These are phyloP conservation scores for Zelleria hepariella DNA, from an alignment of 2,888 invertebrate genomes.

Conservation along the genomic window DNA sequence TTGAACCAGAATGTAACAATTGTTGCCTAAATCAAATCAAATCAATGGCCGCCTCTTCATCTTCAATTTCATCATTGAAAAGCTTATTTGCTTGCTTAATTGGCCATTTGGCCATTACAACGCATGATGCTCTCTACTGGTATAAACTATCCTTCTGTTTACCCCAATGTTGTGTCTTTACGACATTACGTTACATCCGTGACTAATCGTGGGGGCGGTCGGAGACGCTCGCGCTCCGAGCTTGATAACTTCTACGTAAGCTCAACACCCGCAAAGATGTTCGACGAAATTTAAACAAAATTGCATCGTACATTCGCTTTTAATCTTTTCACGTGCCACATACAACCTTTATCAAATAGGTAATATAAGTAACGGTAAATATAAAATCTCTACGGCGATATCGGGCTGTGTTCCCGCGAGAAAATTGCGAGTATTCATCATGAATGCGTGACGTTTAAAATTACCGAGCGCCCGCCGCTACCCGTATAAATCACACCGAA, in stretches of 20 bases:
- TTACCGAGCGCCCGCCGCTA: constrained; percentile 35
- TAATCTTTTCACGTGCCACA: not conserved
- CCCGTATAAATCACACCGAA: constrained; percentile 58
- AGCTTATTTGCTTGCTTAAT: no score
- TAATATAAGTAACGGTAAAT: not conserved
- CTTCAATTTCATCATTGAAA: no score
- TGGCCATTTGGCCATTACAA: no score
- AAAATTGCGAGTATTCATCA: constrained; percentile 69
- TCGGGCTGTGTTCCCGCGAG: constrained; percentile 46
- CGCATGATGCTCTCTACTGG: not conserved
- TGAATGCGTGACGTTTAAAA: constrained; percentile 67
- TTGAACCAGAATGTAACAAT: no score
- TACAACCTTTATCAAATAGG: not conserved
- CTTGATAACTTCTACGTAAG: not conserved
- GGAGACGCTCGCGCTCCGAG: constrained; percentile 7
- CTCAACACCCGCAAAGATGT: not conserved
- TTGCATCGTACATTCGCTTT: not conserved
- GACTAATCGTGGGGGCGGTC: constrained; percentile 25
- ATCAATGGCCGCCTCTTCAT: no score
- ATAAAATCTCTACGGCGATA: constrained; percentile 26
- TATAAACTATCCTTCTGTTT: not conserved
- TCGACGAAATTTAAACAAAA: not conserved
- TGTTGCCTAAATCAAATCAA: no score
- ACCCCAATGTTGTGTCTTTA: constrained; percentile 26
- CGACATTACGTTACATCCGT: constrained; percentile 27